Evolutionary conservation across 1,140 invertebrate species (phyloP), one percentile per base, ranked within the genome.

Genomic region (Drosophila sucinea): DNA sequence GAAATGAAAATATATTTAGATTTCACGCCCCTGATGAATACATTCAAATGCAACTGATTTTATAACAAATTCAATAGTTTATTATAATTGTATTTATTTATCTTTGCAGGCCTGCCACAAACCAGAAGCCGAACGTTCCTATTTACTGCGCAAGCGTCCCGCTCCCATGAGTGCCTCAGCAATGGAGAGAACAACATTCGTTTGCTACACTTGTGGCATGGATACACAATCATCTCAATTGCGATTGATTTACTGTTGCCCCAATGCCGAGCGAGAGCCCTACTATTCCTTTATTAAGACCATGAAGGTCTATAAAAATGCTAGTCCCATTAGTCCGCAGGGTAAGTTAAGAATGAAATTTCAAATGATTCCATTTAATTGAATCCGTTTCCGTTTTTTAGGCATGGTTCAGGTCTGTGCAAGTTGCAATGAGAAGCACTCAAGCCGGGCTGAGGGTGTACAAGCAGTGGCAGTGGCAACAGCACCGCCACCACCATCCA

Each of bases 181-280:
- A 27, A 51, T 8, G 10, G 95, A 96, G 79, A 94, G 94, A 1
- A 95, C 96, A 10, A 96, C 95, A 65, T 97, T 97, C 92, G 95
- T 97, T 32, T 98, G 97, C 93, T 98, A 97, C 92, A 97, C 96
- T 55, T 98, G 97, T 93, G 96, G 96, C 29, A 93, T 95, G 70
- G 95, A 96, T 90, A 95, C 96, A 90, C 95, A 95, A 67, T 96
- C 95, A 23, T 95, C 95, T 90, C 94, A 95, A 93, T 93, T 97
- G 92, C 93, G 96, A 81, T 92, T 97, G 60, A 93, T 98, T n/a
- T 97, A 97, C 92, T 97, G 96, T 91, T 96, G 95, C 90, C 94
- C 95, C 40, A 97, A 97, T 93, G 94, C 95, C 1, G 96, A 97
- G 85, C 94, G 95, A 64, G 97, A 98, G 91, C 95, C 96, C 27